phyloP scores from a whole-genome alignment of 2,888 invertebrate genomes.

The Lepetodrilus schrolli region DNA sequence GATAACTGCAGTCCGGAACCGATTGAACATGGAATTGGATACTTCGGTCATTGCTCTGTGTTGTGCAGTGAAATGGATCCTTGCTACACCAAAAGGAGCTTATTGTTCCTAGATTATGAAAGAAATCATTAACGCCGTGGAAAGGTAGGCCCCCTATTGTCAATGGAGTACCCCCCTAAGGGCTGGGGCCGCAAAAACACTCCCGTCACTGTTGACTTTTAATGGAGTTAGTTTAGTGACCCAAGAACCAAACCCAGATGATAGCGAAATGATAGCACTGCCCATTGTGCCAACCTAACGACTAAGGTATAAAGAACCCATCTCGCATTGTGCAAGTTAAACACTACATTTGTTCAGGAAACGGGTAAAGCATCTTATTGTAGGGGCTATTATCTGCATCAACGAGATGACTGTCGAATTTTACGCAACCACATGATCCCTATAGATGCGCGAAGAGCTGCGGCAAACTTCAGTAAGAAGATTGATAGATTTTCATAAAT shows the following conservation, averaged over 20 bases:
- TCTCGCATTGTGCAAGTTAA: neutral
- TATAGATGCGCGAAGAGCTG: neutral
- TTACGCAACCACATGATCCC: conserved; percentile 3
- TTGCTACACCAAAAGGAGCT: neutral
- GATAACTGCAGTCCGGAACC: no score
- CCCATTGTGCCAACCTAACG: neutral
- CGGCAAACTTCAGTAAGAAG: conserved; percentile 4
- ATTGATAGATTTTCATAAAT: conserved; percentile 25
- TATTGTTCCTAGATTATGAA: conserved; percentile 19
- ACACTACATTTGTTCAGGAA: neutral
- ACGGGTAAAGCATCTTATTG: neutral
- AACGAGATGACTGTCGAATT: neutral
- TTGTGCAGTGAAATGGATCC: neutral
- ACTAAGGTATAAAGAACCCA: neutral
- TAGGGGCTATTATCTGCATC: neutral
- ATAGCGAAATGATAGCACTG: neutral
- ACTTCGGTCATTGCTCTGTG: neutral
- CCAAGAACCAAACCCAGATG: neutral
- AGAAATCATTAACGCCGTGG: conserved; percentile 7
- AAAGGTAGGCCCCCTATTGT: conserved; percentile 2
- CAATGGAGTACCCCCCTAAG: neutral
- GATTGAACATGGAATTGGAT: no score
- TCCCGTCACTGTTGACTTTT: conserved; percentile 10
- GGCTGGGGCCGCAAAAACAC: neutral
- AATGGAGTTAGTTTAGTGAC: neutral